Evolutionary conservation across 2,113 vertebrate species (phyloP).

Genomic region (Aphyosemion australe): DNA sequence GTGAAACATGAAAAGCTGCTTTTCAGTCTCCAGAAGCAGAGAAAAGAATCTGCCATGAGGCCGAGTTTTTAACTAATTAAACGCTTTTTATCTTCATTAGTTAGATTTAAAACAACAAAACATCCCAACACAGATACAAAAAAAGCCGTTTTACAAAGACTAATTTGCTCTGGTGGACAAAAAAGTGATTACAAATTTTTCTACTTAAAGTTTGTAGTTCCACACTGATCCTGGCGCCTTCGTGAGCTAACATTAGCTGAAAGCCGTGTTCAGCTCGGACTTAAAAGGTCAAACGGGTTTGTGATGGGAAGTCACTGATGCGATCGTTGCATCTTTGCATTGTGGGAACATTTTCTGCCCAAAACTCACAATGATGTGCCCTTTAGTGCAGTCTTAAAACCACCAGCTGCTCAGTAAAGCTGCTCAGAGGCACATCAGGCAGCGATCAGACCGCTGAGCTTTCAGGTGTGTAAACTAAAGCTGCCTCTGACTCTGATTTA

Average conservation of each 20-base stretch:
- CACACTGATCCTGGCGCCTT: background rate
- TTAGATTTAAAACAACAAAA: too few species aligned
- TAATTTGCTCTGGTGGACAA: background rate
- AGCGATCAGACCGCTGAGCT: background rate
- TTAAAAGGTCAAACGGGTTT: background rate
- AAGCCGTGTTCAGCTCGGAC: background rate
- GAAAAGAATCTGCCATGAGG: background rate
- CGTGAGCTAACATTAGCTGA: background rate
- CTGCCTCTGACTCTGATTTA: too few species aligned
- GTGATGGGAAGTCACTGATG: background rate
- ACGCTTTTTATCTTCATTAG: too few species aligned
- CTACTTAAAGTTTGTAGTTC: too few species aligned
- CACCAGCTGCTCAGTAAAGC: background rate
- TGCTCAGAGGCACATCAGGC: background rate
- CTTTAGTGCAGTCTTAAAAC: constrained; percentile 1
- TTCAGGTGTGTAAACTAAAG: too few species aligned
- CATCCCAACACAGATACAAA: background rate
- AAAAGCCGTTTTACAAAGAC: background rate
- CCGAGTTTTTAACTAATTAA: too few species aligned
- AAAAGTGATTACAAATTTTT: background rate
- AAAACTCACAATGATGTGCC: background rate
- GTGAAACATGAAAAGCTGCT: background rate
- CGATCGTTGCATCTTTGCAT: background rate
- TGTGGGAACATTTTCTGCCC: background rate
- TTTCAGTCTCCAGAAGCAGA: background rate